These are phyloP conservation scores for Ceratina japonica DNA, from an alignment of 1,140 invertebrate genomes.

Conservation along the genomic window DNA sequence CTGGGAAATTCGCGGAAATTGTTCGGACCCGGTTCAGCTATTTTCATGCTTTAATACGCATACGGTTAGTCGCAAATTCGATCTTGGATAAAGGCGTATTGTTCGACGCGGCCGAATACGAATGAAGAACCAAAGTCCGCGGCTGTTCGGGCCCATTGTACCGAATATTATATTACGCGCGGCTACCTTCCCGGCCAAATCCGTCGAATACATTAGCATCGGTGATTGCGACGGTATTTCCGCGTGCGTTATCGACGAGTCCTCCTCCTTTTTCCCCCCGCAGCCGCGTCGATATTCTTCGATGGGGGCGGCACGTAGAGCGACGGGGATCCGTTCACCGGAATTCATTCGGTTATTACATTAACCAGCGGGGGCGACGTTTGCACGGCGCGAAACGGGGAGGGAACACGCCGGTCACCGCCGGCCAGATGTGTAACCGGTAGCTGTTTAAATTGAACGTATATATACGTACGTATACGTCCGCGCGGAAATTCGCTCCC, in stretches of 20 bases:
- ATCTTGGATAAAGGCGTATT: conserved; percentile 39
- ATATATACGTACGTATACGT: background rate
- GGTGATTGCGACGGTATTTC: background rate
- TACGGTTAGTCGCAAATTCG: conserved; percentile 19
- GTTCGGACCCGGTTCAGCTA: background rate
- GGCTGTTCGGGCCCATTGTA: conserved; percentile 29
- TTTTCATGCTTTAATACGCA: conserved; percentile 10
- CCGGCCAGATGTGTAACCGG: background rate
- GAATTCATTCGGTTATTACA: conserved; percentile 2
- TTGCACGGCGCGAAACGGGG: background rate
- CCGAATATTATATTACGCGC: conserved; percentile 36
- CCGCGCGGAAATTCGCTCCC: conserved; percentile 9
- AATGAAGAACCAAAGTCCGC: conserved; percentile 21
- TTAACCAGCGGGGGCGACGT: background rate
- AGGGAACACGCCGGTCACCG: background rate
- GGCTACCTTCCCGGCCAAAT: conserved; percentile 21
- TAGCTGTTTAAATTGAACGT: conserved; percentile 24
- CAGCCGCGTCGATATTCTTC: background rate
- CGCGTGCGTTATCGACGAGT: background rate
- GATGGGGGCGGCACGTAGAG: background rate
- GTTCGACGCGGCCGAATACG: conserved; percentile 26
- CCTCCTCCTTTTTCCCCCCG: background rate
- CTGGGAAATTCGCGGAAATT: conserved; percentile 23
- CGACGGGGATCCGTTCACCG: background rate
- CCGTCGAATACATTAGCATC: conserved; percentile 26